These are phyloP conservation scores for Phainopepla nitens DNA, from an alignment of 2,113 vertebrate species.

Conservation along the genomic window DNA sequence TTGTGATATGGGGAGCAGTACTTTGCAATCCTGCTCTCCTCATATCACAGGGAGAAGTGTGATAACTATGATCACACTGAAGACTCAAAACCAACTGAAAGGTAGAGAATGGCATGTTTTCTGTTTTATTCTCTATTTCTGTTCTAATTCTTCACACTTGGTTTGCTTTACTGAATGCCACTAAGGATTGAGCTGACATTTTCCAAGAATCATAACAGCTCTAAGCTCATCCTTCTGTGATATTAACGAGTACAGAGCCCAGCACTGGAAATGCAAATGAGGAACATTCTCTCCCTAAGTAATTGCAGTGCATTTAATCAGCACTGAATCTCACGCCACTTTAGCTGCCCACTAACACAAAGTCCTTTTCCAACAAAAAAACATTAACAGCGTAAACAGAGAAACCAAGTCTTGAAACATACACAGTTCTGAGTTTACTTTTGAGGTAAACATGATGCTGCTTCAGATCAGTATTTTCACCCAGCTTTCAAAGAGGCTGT, in stretches of 20 bases:
- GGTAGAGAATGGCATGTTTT: neutral
- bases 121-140: constrained; percentile 6
- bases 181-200: constrained; percentile 18
- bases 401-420: neutral
- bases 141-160: neutral
- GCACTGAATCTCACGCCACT: neutral
- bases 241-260: neutral
- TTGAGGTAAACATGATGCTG: neutral
- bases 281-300: neutral
- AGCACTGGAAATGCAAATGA: neutral
- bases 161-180: constrained; percentile 15
- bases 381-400: neutral
- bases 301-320: neutral
- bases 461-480: neutral
- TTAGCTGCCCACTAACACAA: neutral
- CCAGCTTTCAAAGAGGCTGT: neutral
- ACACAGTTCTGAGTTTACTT: neutral
- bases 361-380: neutral
- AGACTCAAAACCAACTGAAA: neutral
- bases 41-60: neutral
- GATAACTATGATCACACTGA: neutral
- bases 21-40: neutral
- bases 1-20: neutral
- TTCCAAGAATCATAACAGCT: neutral
- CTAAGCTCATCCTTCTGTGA: neutral